Percentiles rank a stretch among this genome's conserved stretches.
phyloP scores from a whole-genome alignment of 2,797 vertebrate species.

The Onychomys leucogaster region DNA sequence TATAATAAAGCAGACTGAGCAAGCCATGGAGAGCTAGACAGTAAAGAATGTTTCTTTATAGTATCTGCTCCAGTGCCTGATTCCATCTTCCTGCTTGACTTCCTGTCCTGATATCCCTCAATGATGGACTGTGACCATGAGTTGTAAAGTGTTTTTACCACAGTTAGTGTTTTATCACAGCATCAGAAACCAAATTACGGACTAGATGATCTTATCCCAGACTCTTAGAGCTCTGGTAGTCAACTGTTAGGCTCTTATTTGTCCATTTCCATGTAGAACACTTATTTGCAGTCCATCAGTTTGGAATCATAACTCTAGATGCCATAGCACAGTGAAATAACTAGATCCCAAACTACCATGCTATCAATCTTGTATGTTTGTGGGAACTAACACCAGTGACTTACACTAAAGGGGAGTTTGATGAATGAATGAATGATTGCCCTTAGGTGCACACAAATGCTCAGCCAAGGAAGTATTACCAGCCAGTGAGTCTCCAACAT shows the following conservation, averaged over 20 bases:
- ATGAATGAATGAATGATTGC: not conserved
- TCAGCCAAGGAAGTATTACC: not conserved
- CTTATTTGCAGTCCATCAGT: not conserved
- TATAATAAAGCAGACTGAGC: not conserved
- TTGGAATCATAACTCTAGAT: not conserved
- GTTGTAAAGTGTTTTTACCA: not conserved
- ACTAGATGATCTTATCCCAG: not conserved
- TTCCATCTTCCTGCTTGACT: not conserved
- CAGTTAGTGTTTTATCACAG: not conserved
- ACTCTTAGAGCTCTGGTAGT: not conserved
- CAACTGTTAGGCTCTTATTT: not conserved
- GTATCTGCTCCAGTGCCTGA: not conserved
- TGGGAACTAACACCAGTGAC: not conserved
- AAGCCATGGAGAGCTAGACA: not conserved
- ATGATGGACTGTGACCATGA: not conserved
- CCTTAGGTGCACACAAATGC: accelerated
- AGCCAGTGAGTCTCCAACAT: not conserved
- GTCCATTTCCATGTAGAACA: not conserved
- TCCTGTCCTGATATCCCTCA: not conserved
- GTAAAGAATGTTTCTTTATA: not conserved
- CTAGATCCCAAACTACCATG: not conserved
- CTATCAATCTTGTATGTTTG: not conserved
- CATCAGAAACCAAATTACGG: not conserved
- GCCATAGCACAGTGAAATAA: not conserved
- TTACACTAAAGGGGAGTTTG: not conserved